Evolutionary conservation across 2,888 invertebrate species (phyloP).

Genomic region (Ichneumoninae sp.): DNA sequence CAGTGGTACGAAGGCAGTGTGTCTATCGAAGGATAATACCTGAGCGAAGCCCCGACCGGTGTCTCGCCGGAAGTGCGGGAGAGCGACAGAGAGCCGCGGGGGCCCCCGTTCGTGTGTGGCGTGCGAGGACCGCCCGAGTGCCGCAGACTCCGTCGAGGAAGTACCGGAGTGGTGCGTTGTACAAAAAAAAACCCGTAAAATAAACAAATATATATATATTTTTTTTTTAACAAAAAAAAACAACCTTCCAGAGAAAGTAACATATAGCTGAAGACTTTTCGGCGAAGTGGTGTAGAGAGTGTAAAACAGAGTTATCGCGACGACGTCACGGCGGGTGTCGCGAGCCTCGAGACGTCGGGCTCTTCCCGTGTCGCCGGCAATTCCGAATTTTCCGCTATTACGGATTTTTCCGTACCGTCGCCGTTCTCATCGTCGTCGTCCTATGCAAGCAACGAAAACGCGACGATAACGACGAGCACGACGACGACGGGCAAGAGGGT

Average conservation of each 20-base stretch:
- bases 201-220: not conserved
- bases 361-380: slow-evolving; percentile 61
- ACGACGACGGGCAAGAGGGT: not conserved
- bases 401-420: slow-evolving; percentile 2
- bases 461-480: not conserved
- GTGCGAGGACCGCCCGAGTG: not conserved
- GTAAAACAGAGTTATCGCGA: slow-evolving; percentile 37
- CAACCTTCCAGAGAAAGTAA: not conserved
- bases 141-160: slow-evolving; percentile 1
- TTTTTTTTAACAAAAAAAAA: not conserved
- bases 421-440: slow-evolving; percentile 37
- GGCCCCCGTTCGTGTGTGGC: slow-evolving; percentile 6
- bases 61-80: slow-evolving; percentile 25
- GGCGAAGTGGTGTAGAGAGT: not conserved
- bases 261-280: not conserved
- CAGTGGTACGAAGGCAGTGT: not conserved
- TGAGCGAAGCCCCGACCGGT: slow-evolving; percentile 30
- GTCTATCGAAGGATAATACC: slow-evolving; percentile 25
- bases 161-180: not conserved
- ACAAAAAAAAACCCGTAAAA: not conserved
- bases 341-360: slow-evolving; percentile 83
- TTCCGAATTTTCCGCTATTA: slow-evolving; percentile 37
- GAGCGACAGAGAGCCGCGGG: not conserved
- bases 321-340: slow-evolving; percentile 84
- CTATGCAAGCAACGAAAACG: slow-evolving; percentile 35